Evolutionary conservation across 2,113 vertebrate species (phyloP).

Genomic region (Lophura nycthemera): DNA sequence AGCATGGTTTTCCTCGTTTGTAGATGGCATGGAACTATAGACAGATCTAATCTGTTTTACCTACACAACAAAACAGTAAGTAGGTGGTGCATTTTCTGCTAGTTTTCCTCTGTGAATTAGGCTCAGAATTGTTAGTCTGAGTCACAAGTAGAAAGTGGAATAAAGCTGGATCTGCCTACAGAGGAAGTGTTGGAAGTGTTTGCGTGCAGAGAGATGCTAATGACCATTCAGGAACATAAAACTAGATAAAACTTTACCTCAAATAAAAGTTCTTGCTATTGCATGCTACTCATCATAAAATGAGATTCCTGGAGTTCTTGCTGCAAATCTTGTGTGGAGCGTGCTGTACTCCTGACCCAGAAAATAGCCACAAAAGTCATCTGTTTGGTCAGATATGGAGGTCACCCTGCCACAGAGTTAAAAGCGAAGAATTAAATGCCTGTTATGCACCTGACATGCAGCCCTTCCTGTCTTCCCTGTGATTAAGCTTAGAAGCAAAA

Average conservation of each 20-base stretch:
- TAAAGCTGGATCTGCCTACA: constrained; percentile 2
- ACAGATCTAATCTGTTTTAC: neutral
- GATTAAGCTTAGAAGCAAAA: neutral
- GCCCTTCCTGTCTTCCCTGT: neutral
- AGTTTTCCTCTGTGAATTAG: neutral
- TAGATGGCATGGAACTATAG: neutral
- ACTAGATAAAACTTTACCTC: neutral
- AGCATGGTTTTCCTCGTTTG: neutral
- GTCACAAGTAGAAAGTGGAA: neutral
- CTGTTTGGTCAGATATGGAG: neutral
- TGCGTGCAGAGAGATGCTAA: neutral
- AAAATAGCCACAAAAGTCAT: neutral
- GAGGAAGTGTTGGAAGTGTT: neutral
- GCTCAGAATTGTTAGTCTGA: neutral
- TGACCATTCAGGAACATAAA: neutral
- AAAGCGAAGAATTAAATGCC: neutral
- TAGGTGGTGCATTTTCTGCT: neutral
- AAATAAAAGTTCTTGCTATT: neutral
- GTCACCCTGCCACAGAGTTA: neutral
- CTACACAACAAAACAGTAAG: neutral
- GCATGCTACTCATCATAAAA: neutral
- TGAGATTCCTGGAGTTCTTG: neutral
- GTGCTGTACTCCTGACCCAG: neutral
- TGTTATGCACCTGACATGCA: neutral
- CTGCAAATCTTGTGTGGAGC: neutral